Conservation (phyloP, 1,140 invertebrate genomes). For the Drosophila sproati region DNA sequence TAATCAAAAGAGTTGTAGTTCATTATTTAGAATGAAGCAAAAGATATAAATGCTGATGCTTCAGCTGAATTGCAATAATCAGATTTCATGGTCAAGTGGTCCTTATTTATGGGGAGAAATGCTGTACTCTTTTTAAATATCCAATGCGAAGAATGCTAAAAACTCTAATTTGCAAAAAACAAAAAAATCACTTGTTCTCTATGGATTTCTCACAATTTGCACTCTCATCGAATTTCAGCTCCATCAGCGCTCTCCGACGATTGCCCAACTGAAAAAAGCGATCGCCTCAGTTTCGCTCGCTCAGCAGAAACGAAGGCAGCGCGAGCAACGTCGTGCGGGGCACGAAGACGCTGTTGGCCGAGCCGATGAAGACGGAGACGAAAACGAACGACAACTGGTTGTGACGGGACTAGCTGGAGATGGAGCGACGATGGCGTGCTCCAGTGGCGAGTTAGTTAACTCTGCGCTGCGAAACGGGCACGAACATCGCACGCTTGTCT, state of each 20-base stretch:
- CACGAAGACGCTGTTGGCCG: slow-evolving; percentile 34
- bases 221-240: slow-evolving; percentile 47
- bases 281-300: slow-evolving; percentile 67
- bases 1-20: too few species aligned
- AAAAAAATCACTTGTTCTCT: not conserved
- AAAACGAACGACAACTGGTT: slow-evolving; percentile 51
- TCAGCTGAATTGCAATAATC: not conserved
- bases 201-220: not conserved
- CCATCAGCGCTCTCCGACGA: slow-evolving; percentile 68
- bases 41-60: too few species aligned
- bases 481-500: slow-evolving; percentile 85
- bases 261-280: slow-evolving; percentile 75
- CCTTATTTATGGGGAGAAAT: not conserved
- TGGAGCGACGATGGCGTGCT: slow-evolving; percentile 42
- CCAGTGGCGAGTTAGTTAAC: slow-evolving; percentile 80
- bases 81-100: not conserved
- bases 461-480: slow-evolving; percentile 75
- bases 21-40: too few species aligned
- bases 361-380: slow-evolving; percentile 25
- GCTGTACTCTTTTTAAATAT: not conserved
- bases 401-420: slow-evolving; percentile 12
- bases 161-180: not conserved
- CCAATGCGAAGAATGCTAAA: not conserved
- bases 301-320: slow-evolving; percentile 65
- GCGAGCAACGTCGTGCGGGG: slow-evolving; percentile 56